Evolutionary conservation across 64 coral and sea anemone genomes (phyloP).

Genomic region (Montipora cactus): DNA sequence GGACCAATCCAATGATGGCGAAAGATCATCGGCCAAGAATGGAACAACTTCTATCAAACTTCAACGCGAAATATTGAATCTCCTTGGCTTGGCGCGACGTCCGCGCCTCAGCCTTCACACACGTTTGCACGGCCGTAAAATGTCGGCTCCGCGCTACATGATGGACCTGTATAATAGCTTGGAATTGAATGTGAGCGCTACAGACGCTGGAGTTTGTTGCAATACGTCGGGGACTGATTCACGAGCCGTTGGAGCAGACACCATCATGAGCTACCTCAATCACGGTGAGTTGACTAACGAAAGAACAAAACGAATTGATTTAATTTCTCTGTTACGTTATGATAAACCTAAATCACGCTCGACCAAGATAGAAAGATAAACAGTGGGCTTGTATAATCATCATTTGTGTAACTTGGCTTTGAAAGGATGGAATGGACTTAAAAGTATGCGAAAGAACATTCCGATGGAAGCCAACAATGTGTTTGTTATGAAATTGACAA

Average conservation of each 20-base stretch:
- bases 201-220: constrained; percentile 62
- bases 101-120: constrained; percentile 58
- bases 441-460: not conserved
- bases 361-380: constrained; percentile 29
- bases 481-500: not conserved
- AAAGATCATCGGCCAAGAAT: constrained; percentile 10
- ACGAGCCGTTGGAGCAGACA: constrained; percentile 79
- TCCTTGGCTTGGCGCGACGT: constrained; percentile 72
- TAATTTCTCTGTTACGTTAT: not conserved
- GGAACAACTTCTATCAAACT: constrained; percentile 52
- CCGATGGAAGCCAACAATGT: not conserved
- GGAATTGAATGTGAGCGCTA: constrained; percentile 54
- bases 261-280: constrained; percentile 89
- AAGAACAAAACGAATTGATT: not conserved
- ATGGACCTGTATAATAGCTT: constrained; percentile 86
- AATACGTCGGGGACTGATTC: constrained; percentile 75
- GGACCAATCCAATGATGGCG: not conserved
- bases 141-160: constrained; percentile 91
- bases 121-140: constrained; percentile 60
- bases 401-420: not conserved
- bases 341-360: not conserved
- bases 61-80: constrained; percentile 81
- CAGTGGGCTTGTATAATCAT: constrained; percentile 19
- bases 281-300: constrained; percentile 59
- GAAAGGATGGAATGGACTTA: not conserved